Evolutionary conservation across 2,797 vertebrate species (phyloP).

Genomic region (Iguana delicatissima): DNA sequence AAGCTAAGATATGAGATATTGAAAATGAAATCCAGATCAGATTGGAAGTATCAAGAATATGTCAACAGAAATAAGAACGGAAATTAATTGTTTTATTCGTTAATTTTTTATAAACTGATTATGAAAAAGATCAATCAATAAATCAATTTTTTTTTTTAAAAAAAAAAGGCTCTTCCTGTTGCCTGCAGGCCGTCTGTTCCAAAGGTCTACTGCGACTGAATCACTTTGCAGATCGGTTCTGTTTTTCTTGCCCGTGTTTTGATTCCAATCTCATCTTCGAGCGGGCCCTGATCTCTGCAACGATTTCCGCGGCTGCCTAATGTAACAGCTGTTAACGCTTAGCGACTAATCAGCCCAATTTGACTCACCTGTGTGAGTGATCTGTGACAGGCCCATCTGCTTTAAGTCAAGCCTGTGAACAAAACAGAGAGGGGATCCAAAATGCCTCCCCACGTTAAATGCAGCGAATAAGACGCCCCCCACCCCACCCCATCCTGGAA

Average conservation of each 20-base stretch:
- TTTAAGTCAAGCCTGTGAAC: conserved; percentile 70
- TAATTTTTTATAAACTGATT: too few species aligned
- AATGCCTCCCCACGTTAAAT: background rate
- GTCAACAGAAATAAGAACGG: too few species aligned
- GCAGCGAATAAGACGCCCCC: background rate
- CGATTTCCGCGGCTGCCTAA: conserved; percentile 75
- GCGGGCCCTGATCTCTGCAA: conserved; percentile 62
- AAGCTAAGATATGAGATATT: too few species aligned
- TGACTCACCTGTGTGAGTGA: conserved; percentile 76
- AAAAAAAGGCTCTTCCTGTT: background rate
- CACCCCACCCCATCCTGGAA: background rate
- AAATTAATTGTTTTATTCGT: too few species aligned
- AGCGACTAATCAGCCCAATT: conserved; percentile 76
- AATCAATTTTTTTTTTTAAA: too few species aligned
- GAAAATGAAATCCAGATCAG: too few species aligned
- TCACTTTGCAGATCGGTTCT: conserved; percentile 37
- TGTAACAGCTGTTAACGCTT: conserved; percentile 80
- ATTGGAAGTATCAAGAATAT: too few species aligned
- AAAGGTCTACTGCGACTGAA: conserved; percentile 22
- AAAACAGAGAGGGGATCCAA: background rate
- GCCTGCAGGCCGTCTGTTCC: background rate
- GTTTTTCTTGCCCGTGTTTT: conserved; percentile 43
- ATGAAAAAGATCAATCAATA: too few species aligned
- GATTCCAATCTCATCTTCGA: conserved; percentile 58
- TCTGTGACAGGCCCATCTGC: conserved; percentile 77